Evolutionary conservation across 1,140 invertebrate genomes (phyloP).

Genomic region (Ptiloglossa arizonensis): DNA sequence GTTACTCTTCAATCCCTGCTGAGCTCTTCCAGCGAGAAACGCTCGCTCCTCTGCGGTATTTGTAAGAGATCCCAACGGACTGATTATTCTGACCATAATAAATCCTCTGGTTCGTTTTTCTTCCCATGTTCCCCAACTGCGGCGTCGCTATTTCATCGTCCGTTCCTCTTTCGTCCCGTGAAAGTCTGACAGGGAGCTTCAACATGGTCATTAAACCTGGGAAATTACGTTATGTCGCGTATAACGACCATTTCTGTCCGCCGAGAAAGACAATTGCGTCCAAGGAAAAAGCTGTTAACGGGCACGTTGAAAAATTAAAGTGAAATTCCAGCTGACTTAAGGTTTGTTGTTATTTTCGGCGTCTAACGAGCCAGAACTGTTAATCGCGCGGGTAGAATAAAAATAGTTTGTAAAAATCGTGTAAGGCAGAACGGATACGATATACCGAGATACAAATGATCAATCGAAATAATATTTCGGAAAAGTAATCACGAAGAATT

Average conservation of each 20-base stretch:
- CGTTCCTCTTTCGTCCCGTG: conserved; percentile 15
- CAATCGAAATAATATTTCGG: too few relatives aligned
- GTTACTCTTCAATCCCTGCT: background rate
- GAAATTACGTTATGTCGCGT: conserved; percentile 63
- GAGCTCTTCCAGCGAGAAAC: background rate
- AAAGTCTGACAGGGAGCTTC: conserved; percentile 36
- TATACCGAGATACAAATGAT: too few relatives aligned
- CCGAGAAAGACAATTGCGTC: conserved; percentile 48
- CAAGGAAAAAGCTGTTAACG: conserved; percentile 50
- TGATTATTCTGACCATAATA: conserved; percentile 62
- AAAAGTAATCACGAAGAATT: too few relatives aligned
- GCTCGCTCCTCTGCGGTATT: conserved; percentile 18
- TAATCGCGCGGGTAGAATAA: background rate
- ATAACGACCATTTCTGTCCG: conserved; percentile 45
- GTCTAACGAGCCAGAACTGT: background rate
- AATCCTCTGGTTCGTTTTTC: conserved; percentile 56
- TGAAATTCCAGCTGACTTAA: conserved; percentile 12
- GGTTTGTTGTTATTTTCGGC: background rate
- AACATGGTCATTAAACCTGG: conserved; percentile 60
- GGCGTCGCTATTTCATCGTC: conserved; percentile 48
- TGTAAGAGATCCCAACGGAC: conserved; percentile 44
- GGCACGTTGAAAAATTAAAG: conserved; percentile 44
- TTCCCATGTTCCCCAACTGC: background rate
- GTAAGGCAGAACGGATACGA: too few relatives aligned
- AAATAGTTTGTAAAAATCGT: background rate